These are phyloP conservation scores for Hoplostethus mediterraneus DNA, from an alignment of 2,797 vertebrate species.

Conservation along the genomic window DNA sequence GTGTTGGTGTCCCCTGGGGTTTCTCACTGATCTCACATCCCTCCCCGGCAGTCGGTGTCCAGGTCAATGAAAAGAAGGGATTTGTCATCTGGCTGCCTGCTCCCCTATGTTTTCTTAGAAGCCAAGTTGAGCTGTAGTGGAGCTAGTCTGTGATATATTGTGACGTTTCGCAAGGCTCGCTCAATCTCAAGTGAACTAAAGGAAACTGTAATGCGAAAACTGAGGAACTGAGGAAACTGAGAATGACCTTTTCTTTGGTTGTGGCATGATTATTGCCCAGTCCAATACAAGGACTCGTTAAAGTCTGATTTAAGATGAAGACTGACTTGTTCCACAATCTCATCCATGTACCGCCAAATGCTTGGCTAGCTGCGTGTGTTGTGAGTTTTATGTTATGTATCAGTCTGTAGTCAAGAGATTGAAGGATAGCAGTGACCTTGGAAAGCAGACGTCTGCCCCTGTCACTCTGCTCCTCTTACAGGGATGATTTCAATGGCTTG, in stretches of 20 bases:
- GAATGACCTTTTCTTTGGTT: conserved; percentile 71
- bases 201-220: conserved; percentile 50
- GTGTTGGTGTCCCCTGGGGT: conserved; percentile 76
- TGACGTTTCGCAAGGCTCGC: conserved; percentile 73
- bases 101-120: conserved; percentile 70
- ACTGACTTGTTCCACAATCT: conserved; percentile 61
- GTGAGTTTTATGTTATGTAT: conserved; percentile 24
- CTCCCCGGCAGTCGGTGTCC: conserved; percentile 77
- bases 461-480: conserved; percentile 37
- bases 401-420: conserved; percentile 17
- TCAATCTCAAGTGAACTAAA: conserved; percentile 69
- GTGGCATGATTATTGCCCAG: conserved; percentile 66
- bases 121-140: conserved; percentile 61
- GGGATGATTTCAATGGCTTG: conserved; percentile 62
- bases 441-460: conserved; percentile 24
- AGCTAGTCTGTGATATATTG: conserved; percentile 68
- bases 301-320: conserved; percentile 32
- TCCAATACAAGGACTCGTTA: conserved; percentile 65
- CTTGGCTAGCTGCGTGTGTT: conserved; percentile 8
- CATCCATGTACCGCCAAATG: conserved; percentile 47
- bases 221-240: background rate
- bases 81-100: conserved; percentile 82
- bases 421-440: conserved; percentile 39
- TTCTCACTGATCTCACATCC: conserved; percentile 75
- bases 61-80: conserved; percentile 75